Evolutionary conservation across 1,140 invertebrate species (phyloP).

Genomic region (Drosophila cardini): DNA sequence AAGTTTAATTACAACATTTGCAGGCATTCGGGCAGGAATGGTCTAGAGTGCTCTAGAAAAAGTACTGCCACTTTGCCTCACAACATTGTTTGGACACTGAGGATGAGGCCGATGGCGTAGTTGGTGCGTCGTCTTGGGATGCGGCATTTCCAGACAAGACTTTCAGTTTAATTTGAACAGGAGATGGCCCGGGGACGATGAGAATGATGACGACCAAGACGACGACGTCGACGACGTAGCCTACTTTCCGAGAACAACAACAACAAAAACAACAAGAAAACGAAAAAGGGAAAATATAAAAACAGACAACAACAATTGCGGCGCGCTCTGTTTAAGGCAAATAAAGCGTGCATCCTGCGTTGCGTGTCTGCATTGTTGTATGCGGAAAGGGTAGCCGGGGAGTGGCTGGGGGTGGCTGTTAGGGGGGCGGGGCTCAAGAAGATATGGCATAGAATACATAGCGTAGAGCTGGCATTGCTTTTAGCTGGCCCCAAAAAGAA

Average conservation of each 20-base stretch:
- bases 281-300: slow-evolving; percentile 40
- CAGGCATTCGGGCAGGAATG: background rate
- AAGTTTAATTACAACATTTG: slow-evolving; percentile 78
- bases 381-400: background rate
- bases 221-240: slow-evolving; percentile 59
- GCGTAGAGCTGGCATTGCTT: slow-evolving; percentile 8
- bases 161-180: slow-evolving; percentile 82
- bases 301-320: slow-evolving; percentile 32
- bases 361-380: slow-evolving; percentile 48
- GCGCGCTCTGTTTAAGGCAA: slow-evolving; percentile 56
- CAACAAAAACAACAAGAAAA: slow-evolving; percentile 49
- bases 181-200: slow-evolving; percentile 54
- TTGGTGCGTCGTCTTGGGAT: slow-evolving; percentile 11
- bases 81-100: slow-evolving; percentile 64
- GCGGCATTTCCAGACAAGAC: slow-evolving; percentile 60
- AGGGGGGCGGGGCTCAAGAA: background rate
- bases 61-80: slow-evolving; percentile 73
- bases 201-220: slow-evolving; percentile 15
- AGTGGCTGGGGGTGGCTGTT: background rate
- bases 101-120: slow-evolving; percentile 18
- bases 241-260: slow-evolving; percentile 62
- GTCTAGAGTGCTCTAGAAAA: slow-evolving; percentile 65
- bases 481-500: slow-evolving; percentile 46
- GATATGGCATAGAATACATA: no score
- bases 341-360: slow-evolving; percentile 76